phyloP scores from a whole-genome alignment of 2,888 invertebrate genomes.

The Coenonympha arcania region DNA sequence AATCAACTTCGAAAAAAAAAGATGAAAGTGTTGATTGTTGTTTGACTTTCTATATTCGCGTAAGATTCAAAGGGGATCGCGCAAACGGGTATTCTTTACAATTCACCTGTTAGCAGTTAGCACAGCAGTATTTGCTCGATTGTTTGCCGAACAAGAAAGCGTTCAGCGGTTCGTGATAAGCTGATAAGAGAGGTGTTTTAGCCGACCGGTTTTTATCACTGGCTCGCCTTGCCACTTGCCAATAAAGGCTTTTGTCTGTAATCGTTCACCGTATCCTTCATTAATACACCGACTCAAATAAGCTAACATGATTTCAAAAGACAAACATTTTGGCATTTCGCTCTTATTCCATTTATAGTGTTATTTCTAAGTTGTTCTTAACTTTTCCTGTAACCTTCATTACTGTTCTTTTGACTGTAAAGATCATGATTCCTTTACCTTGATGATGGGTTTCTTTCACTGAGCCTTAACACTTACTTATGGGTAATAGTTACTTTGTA shows the following conservation, averaged over 20 bases:
- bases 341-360: background rate
- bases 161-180: slow-evolving; percentile 25
- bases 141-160: slow-evolving; percentile 23
- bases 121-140: slow-evolving; percentile 3
- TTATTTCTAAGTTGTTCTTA: background rate
- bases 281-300: background rate
- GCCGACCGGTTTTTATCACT: slow-evolving; percentile 26
- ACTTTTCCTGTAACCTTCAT: too few relatives aligned
- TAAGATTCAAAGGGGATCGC: background rate
- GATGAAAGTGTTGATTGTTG: too few relatives aligned
- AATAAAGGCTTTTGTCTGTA: slow-evolving; percentile 29
- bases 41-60: background rate
- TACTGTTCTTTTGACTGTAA: background rate
- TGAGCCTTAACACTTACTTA: too few relatives aligned
- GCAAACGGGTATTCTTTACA: background rate
- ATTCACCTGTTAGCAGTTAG: slow-evolving; percentile 9
- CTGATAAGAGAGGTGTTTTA: slow-evolving; percentile 26
- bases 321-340: background rate
- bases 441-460: too few relatives aligned
- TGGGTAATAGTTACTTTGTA: too few relatives aligned
- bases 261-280: slow-evolving; percentile 22
- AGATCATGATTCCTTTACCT: background rate
- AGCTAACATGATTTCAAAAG: background rate
- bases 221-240: slow-evolving; percentile 20
- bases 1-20: too few relatives aligned